These are phyloP conservation scores for Ia io DNA, from an alignment of 2,113 vertebrate species.

Conservation along the genomic window DNA sequence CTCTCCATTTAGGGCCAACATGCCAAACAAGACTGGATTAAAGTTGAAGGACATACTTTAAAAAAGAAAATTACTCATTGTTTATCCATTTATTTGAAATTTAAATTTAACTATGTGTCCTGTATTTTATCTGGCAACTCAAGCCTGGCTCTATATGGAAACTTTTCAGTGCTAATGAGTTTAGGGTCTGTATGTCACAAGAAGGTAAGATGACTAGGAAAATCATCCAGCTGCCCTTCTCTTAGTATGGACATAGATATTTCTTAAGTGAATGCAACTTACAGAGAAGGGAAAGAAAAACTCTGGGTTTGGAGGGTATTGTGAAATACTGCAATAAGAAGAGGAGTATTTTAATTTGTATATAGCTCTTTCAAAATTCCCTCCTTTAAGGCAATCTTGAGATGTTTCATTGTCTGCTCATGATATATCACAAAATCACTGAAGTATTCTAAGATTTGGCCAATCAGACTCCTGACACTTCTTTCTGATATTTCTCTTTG, in stretches of 20 bases:
- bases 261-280: background rate
- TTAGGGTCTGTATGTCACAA: background rate
- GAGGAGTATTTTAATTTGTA: background rate
- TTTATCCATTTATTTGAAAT: slow-evolving; percentile 17
- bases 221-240: background rate
- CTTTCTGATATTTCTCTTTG: background rate
- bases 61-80: background rate
- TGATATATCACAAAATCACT: background rate
- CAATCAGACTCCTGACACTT: background rate
- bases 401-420: background rate
- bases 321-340: background rate
- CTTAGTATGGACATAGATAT: background rate
- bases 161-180: background rate
- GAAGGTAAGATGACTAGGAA: background rate
- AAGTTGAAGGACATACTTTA: background rate
- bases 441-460: background rate
- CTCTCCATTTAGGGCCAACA: background rate
- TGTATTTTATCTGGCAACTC: background rate
- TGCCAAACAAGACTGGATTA: background rate
- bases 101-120: background rate
- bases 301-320: background rate
- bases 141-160: background rate
- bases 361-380: background rate
- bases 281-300: background rate
- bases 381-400: background rate